A percentile compares a stretch with the other conserved stretches of the same genome.
Conservation (phyloP, 2,113 vertebrate genomes). For the Centropristis striata region DNA sequence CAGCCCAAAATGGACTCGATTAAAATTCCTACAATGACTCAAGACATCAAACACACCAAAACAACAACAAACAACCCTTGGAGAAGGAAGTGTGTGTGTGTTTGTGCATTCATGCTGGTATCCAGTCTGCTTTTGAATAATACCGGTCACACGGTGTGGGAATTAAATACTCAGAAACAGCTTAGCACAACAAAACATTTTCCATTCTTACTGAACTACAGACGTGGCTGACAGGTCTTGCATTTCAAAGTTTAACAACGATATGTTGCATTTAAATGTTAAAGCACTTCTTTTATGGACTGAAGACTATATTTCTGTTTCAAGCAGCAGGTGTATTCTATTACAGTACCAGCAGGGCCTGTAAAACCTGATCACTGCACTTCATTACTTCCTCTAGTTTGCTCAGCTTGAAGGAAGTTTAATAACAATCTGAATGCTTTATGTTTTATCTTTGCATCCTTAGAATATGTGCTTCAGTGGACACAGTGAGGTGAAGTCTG, state of each 20-base stretch:
- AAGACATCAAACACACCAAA: slow-evolving; percentile 1
- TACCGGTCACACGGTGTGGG: slow-evolving; percentile 30
- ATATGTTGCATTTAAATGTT: background rate
- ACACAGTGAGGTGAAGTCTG: background rate
- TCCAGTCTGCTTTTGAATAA: slow-evolving; percentile 41
- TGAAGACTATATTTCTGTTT: background rate
- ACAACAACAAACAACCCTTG: background rate
- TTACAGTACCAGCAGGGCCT: slow-evolving; percentile 14
- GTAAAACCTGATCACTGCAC: slow-evolving; percentile 12
- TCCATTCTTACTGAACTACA: slow-evolving; percentile 11
- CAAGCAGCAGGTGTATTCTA: background rate
- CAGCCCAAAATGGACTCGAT: background rate
- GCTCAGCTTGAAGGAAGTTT: background rate
- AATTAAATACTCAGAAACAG: slow-evolving; percentile 40
- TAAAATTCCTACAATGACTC: background rate
- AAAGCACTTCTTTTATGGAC: background rate
- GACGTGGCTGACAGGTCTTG: background rate
- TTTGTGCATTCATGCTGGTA: background rate
- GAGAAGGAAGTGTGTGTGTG: slow-evolving; percentile 21
- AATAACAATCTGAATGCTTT: background rate
- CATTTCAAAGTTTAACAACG: background rate
- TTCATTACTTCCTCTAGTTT: background rate
- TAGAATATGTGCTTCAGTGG: background rate
- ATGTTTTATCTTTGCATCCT: background rate
- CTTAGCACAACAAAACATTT: slow-evolving; percentile 31